Evolutionary conservation across 2,888 invertebrate species (phyloP), one percentile per base, ranked within the genome.

Genomic region (Vannuccia rotundouncinata): DNA sequence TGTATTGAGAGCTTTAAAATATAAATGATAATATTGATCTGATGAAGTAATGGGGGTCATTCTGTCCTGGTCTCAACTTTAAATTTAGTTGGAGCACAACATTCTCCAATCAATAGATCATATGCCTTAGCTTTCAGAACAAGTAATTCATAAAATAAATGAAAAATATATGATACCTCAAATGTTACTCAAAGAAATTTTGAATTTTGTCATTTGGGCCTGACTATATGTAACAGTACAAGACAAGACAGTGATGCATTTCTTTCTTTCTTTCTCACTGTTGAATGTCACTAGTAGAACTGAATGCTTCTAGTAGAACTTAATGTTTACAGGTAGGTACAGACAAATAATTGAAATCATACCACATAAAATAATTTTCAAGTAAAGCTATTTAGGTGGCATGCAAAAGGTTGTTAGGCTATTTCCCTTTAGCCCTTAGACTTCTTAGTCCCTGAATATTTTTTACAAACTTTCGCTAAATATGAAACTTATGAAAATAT

Each of bases 91-190:
- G 17, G 17, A 66, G 66, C 66, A 22, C 66, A 13, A 66, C 22
- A 27, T 66, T 66, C 66, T 66, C 66, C 66, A 66, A 66, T 66
- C 66, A 66, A 66, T 66, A 22, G 66, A 5, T n/a, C 5, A 2
- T 66, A 22, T 66, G 66, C 66, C 66, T 66, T 66, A 2, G 66
- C 22, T 66, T 66, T 13, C 66, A 66, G 25, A 66, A 5, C 5
- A 66, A 66, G 22, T 66, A 66, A 66, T 66, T 66, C 66, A 66
- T 66, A 66, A 66, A n/a, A 66, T 66, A 22, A 66, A 5, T 10
- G 45, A 17, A n/a, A n/a, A n/a, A n/a, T n/a, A n/a, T n/a, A n/a
- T n/a, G n/a, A n/a, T n/a, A n/a, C n/a, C n/a, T n/a, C n/a, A n/a
- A n/a, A n/a, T n/a, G n/a, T n/a, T n/a, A n/a, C n/a, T n/a, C n/a